phyloP scores from a whole-genome alignment of 2,797 vertebrate species.

The Malacoctenus gilli region DNA sequence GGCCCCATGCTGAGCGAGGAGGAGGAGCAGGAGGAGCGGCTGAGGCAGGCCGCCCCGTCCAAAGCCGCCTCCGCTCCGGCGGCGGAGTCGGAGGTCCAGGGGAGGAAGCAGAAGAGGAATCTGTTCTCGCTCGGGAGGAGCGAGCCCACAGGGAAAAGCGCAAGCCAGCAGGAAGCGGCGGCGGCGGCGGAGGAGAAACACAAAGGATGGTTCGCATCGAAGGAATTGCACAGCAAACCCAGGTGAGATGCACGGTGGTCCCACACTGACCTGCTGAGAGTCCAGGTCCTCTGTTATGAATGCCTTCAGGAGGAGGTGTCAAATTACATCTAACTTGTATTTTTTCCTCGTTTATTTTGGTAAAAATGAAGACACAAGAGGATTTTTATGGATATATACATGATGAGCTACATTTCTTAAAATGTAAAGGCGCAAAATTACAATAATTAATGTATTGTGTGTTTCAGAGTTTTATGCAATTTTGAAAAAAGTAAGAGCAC shows the following conservation, averaged over 20 bases:
- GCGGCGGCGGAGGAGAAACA: constrained; percentile 78
- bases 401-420: too few species aligned
- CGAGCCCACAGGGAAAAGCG: constrained; percentile 71
- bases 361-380: too few species aligned
- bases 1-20: constrained; percentile 75
- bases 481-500: too few species aligned
- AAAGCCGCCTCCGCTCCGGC: constrained; percentile 28
- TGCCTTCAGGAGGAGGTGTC: too few species aligned
- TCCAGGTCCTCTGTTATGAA: too few species aligned
- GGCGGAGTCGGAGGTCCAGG: constrained; percentile 43
- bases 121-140: constrained; percentile 82
- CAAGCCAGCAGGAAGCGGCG: constrained; percentile 28
- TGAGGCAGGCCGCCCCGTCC: constrained; percentile 18
- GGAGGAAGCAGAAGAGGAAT: constrained; percentile 79
- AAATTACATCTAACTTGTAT: too few species aligned
- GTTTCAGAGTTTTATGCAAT: too few species aligned
- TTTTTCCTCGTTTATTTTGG: too few species aligned
- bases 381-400: too few species aligned
- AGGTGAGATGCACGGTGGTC: constrained; percentile 87
- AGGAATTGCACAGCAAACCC: constrained; percentile 89
- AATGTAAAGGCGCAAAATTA: too few species aligned
- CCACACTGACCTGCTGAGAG: too few species aligned
- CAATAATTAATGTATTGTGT: too few species aligned
- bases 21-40: constrained; percentile 51
- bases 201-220: constrained; percentile 89